Base-by-base conservation (phyloP, 2,888 invertebrate species). In the Drosophila meridiana region DNA sequence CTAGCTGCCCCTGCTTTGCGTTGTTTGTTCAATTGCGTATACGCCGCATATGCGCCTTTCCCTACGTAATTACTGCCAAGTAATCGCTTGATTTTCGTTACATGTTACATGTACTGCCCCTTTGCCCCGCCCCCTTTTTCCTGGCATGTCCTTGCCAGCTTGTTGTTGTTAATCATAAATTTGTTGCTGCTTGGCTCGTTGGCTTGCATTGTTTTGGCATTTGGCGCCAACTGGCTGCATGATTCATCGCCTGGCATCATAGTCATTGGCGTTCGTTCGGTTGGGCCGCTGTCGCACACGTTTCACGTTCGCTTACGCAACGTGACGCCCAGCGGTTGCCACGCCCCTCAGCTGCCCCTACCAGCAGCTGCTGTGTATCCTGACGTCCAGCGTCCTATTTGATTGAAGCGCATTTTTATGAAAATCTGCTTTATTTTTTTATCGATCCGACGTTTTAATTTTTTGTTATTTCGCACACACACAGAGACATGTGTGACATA, bases 141-240 rank as follows among this genome's bases (percentile, higher is more conserved):
- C 9, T n/a, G 26, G 11, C n/a, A 28, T 50, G n/a, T 34, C 52
- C 52, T 52, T 34, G 52, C 50, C 32, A 4, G 34, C 30, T n/a
- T 75, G 66, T 73, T 75, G 77, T 30, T 79, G 83, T 86, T 83
- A 80, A 83, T 78, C 76, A 85, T 76, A 85, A 79, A 68, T 79
- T 63, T 50, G 64, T 65, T 76, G 69, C 72, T 78, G 67, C 57
- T 75, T 14, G 75, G 50, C 65, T 71, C 57, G 69, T 38, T 68
- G 67, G 66, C 52, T 78, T 84, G 87, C 84, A 85, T 87, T 87
- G 84, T 85, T 85, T 85, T 82, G 85, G 78, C 85, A 84, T 87
- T 87, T 82, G 84, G 84, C 87, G 84, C 85, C 84, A 87, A 82
- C 80, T 87, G 85, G 84, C 87, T 80, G 84, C 80, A 71, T 87